phyloP scores from a whole-genome alignment of 2,113 vertebrate genomes.

The Heterotilapia buettikoferi region DNA sequence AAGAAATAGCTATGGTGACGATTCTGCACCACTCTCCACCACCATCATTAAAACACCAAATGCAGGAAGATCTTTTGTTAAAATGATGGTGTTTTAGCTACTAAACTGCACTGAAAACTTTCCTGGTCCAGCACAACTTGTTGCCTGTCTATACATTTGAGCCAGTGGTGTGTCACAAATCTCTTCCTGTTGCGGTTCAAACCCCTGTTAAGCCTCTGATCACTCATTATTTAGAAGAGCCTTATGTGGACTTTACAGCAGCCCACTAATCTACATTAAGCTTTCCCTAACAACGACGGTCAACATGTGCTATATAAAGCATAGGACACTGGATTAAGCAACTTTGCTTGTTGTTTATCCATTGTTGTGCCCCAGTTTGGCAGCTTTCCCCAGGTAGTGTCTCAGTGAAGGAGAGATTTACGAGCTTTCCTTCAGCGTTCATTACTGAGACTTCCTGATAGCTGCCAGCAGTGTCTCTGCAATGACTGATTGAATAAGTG shows the following conservation, averaged over 20 bases:
- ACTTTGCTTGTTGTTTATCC: conserved; percentile 22
- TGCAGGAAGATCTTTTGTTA: neutral
- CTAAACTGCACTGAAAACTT: neutral
- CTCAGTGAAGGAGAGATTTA: conserved; percentile 26
- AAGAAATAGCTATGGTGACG: neutral
- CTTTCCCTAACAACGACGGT: neutral
- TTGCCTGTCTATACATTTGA: neutral
- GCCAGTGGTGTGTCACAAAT: neutral
- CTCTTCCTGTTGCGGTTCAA: neutral
- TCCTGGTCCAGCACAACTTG: neutral
- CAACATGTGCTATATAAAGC: neutral
- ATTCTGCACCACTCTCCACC: neutral
- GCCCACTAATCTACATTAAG: neutral
- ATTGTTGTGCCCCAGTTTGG: neutral
- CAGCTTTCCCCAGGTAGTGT: conserved; percentile 21
- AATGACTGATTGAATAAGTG: conserved; percentile 6
- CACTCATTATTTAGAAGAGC: neutral
- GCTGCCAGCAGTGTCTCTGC: conserved; percentile 28
- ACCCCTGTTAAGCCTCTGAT: neutral
- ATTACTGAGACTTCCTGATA: conserved; percentile 29
- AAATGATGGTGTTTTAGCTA: neutral
- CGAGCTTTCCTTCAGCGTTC: conserved; percentile 21
- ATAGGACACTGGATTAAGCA: neutral
- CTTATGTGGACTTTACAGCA: neutral
- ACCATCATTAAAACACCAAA: neutral